A percentile compares a stretch with the other conserved stretches of the same genome.
phyloP scores from a whole-genome alignment of 2,888 invertebrate species.

The Ceramica pisi region DNA sequence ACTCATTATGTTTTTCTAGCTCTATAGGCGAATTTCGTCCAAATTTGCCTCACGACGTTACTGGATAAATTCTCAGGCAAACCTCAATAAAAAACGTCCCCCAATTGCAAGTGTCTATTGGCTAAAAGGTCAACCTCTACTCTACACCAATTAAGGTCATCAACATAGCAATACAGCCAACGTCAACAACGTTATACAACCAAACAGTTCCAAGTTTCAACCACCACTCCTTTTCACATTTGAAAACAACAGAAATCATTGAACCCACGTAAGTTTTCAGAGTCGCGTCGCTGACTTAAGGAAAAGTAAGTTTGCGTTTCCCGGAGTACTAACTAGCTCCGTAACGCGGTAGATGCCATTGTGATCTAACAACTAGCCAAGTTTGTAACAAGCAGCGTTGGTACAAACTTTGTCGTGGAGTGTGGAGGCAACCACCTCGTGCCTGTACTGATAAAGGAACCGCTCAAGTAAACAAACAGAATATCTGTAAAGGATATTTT shows the following conservation, averaged over 20 bases:
- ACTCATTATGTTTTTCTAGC: too few species aligned
- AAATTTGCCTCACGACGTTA: too few species aligned
- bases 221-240: slow-evolving; percentile 16
- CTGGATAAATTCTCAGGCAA: too few species aligned
- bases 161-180: slow-evolving; percentile 10
- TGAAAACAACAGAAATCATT: slow-evolving; percentile 47
- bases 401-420: slow-evolving; percentile 41
- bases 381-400: slow-evolving; percentile 53
- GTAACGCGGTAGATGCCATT: slow-evolving; percentile 52
- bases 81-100: too few species aligned
- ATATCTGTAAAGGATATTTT: slow-evolving; percentile 18
- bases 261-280: slow-evolving; percentile 44
- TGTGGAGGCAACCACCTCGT: slow-evolving; percentile 43
- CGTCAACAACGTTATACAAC: slow-evolving; percentile 10
- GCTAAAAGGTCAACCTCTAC: neutral
- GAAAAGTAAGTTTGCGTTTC: slow-evolving; percentile 43
- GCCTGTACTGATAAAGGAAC: slow-evolving; percentile 36
- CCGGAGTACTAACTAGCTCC: slow-evolving; percentile 35
- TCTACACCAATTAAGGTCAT: neutral
- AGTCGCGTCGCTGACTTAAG: slow-evolving; percentile 16
- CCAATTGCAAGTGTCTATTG: too few species aligned
- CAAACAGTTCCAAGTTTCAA: slow-evolving; percentile 1
- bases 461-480: slow-evolving; percentile 33
- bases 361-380: slow-evolving; percentile 49
- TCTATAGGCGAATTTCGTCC: too few species aligned